Base-by-base conservation (phyloP, 2,797 vertebrate genomes). In the Euphonia xanthogaster region DNA sequence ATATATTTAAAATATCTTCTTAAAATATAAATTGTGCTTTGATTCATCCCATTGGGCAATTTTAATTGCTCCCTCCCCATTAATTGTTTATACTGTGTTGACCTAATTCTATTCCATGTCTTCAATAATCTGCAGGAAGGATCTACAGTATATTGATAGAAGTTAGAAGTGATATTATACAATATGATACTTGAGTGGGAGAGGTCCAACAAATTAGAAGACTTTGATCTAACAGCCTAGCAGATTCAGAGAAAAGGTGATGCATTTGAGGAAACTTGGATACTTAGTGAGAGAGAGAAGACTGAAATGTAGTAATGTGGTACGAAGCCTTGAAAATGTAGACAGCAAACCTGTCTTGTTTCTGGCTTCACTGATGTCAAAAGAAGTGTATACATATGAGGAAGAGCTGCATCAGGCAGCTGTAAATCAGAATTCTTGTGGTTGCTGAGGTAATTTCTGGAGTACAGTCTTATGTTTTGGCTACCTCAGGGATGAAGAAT, bases 11-110 rank as follows among this genome's bases (percentile, higher is more conserved):
- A 86, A 55, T 73, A 68, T 22, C 5, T 3, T 84, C 70, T 81
- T 94, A 82, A 89, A 89, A 83, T 91, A 66, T 18, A 72, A 81
- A 68, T 60, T 45, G 9, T 75, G 28, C 70, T 92, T 88, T 91
- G 58, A 78, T 55, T 78, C 31, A 75, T 77, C 75, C 65, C 47
- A 22, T 28, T 93, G 51, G 78, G 65, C 47, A 90, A 48, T 62
- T 75, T 51, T 72, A 90, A 86, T 89, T 88, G 24, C 61, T 75
- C 24, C 55, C 42, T 95, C 50, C 44, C 62, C 37, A 42, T 88
- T 88, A 90, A 77, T 70, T 90, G 33, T 94, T 88, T 81, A 61
- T 91, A 33, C 40, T 40, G 24, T 81, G 30, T 73, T 91, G 67
- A 76, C 42, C 48, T 94, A 68, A 60, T 94, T 87, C 58, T 94